Base-by-base conservation (phyloP, 2,888 invertebrate species). In the Brachylomia viminalis region DNA sequence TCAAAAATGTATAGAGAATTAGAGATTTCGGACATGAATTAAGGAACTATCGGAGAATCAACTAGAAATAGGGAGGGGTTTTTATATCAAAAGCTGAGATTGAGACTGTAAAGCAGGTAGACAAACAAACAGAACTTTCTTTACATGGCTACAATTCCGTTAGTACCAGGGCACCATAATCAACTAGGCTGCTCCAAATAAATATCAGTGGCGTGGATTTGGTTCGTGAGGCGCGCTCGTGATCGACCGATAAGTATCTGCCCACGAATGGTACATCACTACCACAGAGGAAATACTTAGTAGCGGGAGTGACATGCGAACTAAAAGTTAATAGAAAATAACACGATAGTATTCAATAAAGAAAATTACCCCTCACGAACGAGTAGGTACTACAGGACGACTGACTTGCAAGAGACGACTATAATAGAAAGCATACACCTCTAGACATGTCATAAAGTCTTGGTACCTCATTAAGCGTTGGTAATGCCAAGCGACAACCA, bases 211-310 rank as follows among this genome's bases (percentile, higher is more conserved):
- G 84, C 89, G 91, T 87, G 91, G 82, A 88, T 84, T 86, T 85
- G 85, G 80, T 85, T 87, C 89, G 86, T 87, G 86, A 83, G 82
- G 85, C 75, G 78, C 82, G 77, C 77, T 88, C 91, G 91, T 91
- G 91, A 90, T 87, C 84, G 69, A 77, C 87, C 80, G 90, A 91
- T 90, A 88, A 88, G 88, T 84, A 90, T 89, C 89, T 86, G 80
- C 86, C 87, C 91, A 91, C 90, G 90, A 89, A 83, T 84, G 84
- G 79, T 77, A 76, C 87, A 78, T 86, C 87, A 88, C 87, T 79
- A 73, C 67, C 42, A 77, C 72, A 77, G 77, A 61, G 79, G 77
- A 86, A 84, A 82, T 79, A 86, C 80, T 83, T 75, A 80, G 71
- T 67, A 68, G 66, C 54, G 45, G 64, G 80, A 84, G 68, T 85